Conservation (phyloP, 2,113 vertebrate species). For the Pyrgilauda ruficollis region DNA sequence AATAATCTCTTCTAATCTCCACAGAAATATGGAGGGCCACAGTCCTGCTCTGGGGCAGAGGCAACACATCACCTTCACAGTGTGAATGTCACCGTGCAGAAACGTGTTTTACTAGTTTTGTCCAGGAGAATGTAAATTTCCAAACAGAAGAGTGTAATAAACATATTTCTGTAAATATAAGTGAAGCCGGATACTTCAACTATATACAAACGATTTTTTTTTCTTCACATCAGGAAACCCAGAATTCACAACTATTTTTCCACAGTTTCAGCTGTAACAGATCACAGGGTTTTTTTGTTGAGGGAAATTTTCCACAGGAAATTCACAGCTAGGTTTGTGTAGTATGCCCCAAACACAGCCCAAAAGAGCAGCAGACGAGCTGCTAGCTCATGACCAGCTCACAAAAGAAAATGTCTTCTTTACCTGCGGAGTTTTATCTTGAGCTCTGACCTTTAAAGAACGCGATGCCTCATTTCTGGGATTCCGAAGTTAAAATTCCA, state of each 20-base stretch:
- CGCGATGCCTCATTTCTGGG: fast-evolving
- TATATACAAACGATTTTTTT: not conserved
- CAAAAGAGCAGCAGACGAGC: not conserved
- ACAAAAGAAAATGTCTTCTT: not conserved
- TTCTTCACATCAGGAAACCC: not conserved
- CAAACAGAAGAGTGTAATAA: not conserved
- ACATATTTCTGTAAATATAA: not conserved
- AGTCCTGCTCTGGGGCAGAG: not conserved
- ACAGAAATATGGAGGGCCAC: not conserved
- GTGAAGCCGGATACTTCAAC: not conserved
- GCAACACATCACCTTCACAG: not conserved
- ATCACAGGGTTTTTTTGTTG: not conserved
- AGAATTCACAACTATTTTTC: not conserved
- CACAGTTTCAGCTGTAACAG: not conserved
- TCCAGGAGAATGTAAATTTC: not conserved
- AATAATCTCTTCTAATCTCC: not conserved
- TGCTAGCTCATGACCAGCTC: fast-evolving
- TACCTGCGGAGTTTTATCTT: not conserved
- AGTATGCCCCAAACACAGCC: not conserved
- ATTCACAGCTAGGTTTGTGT: not conserved
- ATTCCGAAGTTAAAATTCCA: not conserved
- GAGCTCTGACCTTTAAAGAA: not conserved
- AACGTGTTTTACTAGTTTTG: not conserved
- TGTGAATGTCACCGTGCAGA: not conserved
- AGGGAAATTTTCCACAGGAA: not conserved